Percentiles rank a stretch among this genome's conserved stretches.
Evolutionary conservation across 2,888 invertebrate species (phyloP).

Genomic region (Torymus aiolomorphi): DNA sequence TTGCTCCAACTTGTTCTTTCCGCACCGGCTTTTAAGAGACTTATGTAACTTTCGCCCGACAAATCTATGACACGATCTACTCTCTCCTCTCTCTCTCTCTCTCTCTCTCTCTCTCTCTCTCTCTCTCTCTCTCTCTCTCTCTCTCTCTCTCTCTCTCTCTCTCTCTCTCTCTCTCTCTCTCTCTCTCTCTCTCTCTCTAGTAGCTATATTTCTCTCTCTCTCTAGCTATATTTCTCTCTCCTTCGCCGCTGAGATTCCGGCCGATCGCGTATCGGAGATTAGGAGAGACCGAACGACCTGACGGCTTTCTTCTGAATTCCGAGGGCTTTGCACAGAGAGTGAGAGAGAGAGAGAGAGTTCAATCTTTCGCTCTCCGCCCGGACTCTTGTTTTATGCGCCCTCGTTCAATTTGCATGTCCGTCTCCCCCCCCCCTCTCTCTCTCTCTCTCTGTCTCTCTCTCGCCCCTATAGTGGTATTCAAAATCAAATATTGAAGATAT

Average conservation of each 20-base stretch:
- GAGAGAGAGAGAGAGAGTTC: no score
- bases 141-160: no score
- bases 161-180: no score
- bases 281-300: slow-evolving; percentile 16
- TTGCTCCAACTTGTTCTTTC: slow-evolving; percentile 26
- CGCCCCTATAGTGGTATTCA: no score
- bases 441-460: no score
- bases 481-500: no score
- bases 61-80: slow-evolving; percentile 46
- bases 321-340: background rate
- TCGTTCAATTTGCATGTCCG: slow-evolving; percentile 22
- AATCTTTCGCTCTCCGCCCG: background rate
- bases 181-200: no score
- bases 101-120: slow-evolving; percentile 15
- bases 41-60: slow-evolving; percentile 50
- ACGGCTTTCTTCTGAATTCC: slow-evolving; percentile 16
- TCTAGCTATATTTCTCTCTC: slow-evolving; percentile 43
- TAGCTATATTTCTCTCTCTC: no score
- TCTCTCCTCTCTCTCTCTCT: background rate
- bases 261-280: slow-evolving; percentile 38
- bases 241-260: slow-evolving; percentile 15
- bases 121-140: no score
- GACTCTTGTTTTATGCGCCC: slow-evolving; percentile 22
- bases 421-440: background rate
- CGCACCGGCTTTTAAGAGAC: slow-evolving; percentile 37